Conservation (phyloP, 2,113 vertebrate species). For the Gallinago paraguaiae region DNA sequence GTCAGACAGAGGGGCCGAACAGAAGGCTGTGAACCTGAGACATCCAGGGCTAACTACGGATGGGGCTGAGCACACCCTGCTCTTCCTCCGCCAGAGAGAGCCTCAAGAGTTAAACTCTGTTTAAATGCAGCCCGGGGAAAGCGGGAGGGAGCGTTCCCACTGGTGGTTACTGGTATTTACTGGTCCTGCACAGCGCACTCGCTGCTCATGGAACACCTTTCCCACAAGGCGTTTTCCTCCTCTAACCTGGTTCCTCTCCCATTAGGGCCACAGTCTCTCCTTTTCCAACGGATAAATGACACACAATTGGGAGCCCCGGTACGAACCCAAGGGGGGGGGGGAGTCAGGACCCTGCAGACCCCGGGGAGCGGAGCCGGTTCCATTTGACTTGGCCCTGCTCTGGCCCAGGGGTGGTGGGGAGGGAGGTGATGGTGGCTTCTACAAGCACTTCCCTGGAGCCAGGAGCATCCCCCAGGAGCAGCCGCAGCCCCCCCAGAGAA, state of each 20-base stretch:
- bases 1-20: neutral
- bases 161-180: neutral
- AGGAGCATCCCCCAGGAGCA: neutral
- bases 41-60: neutral
- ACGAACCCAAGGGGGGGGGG: accelerated
- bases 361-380: accelerated
- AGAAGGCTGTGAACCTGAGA: slow-evolving; percentile 8
- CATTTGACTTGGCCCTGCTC: accelerated
- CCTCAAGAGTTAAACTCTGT: neutral
- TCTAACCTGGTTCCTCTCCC: neutral
- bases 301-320: accelerated
- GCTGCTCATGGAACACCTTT: neutral
- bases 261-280: neutral
- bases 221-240: neutral
- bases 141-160: neutral
- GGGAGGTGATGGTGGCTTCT: neutral
- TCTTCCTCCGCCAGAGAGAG: neutral
- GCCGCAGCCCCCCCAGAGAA: neutral
- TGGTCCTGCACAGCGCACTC: neutral
- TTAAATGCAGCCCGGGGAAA: neutral
- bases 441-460: neutral
- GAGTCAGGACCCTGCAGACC: accelerated
- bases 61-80: neutral
- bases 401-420: neutral
- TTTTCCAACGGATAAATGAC: accelerated